Evolutionary conservation across 2,888 invertebrate genomes (phyloP).

Genomic region (Lapara coniferarum): DNA sequence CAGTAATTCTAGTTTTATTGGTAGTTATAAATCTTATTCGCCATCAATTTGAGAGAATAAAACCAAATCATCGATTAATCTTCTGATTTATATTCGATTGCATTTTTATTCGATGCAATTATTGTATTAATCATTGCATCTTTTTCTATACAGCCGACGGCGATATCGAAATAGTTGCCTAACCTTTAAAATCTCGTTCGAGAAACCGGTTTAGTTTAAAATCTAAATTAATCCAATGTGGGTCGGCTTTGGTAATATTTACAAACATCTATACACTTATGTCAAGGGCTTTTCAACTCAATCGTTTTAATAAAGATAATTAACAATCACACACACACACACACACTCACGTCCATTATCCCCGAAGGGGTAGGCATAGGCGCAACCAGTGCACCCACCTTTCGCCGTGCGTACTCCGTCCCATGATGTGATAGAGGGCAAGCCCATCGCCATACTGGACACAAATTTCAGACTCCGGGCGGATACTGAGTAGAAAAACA

Average conservation of each 20-base stretch:
- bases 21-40: conserved; percentile 13
- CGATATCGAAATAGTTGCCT: conserved; percentile 23
- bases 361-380: too few species aligned
- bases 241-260: conserved; percentile 18
- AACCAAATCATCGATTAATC: conserved; percentile 9
- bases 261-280: conserved; percentile 15
- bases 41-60: conserved; percentile 4
- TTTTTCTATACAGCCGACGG: conserved; percentile 6
- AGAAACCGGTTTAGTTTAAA: conserved; percentile 12
- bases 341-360: too few species aligned
- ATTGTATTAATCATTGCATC: conserved; percentile 7
- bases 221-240: conserved; percentile 20
- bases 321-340: too few species aligned
- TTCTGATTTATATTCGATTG: conserved; percentile 12
- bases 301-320: conserved; percentile 13
- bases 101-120: conserved; percentile 15
- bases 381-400: too few species aligned
- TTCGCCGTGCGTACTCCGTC: too few species aligned
- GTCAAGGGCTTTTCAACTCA: conserved; percentile 22
- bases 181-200: conserved; percentile 24
- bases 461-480: too few species aligned
- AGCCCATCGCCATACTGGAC: too few species aligned
- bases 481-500: too few species aligned
- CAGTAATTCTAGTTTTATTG: conserved; percentile 3
- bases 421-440: too few species aligned